Percentiles rank a stretch among this genome's conserved stretches.
These are phyloP conservation scores for Eucidaris tribuloides DNA, from an alignment of 35 echinoderm and acorn worm genomes.

Conservation along the genomic window DNA sequence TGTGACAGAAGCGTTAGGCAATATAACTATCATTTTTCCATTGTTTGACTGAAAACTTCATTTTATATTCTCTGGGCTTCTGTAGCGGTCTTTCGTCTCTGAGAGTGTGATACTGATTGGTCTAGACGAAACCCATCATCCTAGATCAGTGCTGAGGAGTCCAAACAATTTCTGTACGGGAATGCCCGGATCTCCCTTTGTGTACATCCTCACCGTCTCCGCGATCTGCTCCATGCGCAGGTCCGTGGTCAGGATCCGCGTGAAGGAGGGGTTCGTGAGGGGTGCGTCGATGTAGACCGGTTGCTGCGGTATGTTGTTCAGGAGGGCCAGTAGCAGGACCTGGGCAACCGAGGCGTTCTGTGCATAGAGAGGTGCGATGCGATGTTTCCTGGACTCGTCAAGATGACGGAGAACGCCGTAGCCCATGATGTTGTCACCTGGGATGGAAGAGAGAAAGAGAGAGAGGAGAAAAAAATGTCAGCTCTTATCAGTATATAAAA, in stretches of 20 bases:
- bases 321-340: constrained; percentile 54
- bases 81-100: too few relatives aligned
- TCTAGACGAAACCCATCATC: constrained; percentile 2
- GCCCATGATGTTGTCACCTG: constrained; percentile 70
- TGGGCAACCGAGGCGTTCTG: constrained; percentile 74
- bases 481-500: too few relatives aligned
- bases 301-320: constrained; percentile 64
- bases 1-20: too few relatives aligned
- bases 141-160: constrained; percentile 49
- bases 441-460: neutral
- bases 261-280: constrained; percentile 72
- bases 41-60: too few relatives aligned
- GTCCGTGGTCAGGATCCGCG: constrained; percentile 60
- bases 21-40: too few relatives aligned
- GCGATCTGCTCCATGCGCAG: constrained; percentile 66
- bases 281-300: constrained; percentile 68
- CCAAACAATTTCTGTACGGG: constrained; percentile 83
- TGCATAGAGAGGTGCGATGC: constrained; percentile 69
- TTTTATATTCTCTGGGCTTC: too few relatives aligned
- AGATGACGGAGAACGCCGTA: constrained; percentile 71
- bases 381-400: constrained; percentile 28
- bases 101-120: too few relatives aligned
- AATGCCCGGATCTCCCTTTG: constrained; percentile 33
- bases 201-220: constrained; percentile 73
- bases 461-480: neutral